Conservation (phyloP, 2,797 vertebrate species). For the Liasis olivaceus region DNA sequence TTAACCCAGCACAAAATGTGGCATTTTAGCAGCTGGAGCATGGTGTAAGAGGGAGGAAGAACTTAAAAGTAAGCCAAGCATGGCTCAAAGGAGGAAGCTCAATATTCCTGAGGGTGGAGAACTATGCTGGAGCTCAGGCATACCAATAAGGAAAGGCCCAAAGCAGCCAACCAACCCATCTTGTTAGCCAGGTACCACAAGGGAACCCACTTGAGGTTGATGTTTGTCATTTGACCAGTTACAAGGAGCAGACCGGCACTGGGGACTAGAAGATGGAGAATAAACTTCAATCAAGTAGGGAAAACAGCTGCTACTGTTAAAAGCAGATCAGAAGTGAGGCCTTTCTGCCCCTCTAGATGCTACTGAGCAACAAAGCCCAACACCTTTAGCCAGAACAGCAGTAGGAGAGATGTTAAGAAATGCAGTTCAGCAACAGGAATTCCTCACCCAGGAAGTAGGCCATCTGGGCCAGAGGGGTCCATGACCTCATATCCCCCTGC, state of each 20-base stretch:
- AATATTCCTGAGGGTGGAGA: no score
- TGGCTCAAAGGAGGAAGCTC: background rate
- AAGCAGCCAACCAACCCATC: background rate
- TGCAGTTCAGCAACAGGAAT: no score
- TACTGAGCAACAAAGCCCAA: no score
- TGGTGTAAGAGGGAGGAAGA: background rate
- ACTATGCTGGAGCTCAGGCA: background rate
- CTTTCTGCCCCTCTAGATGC: background rate
- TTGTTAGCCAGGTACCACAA: background rate
- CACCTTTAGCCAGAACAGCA: no score
- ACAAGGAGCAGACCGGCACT: background rate
- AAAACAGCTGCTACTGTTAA: background rate
- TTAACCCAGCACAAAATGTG: background rate
- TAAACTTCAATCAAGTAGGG: background rate
- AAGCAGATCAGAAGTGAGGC: background rate
- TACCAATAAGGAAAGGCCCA: background rate
- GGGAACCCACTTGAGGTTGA: no score
- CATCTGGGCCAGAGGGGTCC: no score
- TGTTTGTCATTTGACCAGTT: background rate
- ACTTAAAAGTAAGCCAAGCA: conserved; percentile 5
- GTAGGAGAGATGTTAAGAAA: no score
- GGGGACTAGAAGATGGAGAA: background rate
- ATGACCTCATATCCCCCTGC: no score
- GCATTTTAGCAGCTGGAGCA: background rate
- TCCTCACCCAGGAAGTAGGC: no score